Evolutionary conservation across 2,888 invertebrate genomes (phyloP), one percentile per base, ranked within the genome.

Genomic region (Perithous albicinctus): DNA sequence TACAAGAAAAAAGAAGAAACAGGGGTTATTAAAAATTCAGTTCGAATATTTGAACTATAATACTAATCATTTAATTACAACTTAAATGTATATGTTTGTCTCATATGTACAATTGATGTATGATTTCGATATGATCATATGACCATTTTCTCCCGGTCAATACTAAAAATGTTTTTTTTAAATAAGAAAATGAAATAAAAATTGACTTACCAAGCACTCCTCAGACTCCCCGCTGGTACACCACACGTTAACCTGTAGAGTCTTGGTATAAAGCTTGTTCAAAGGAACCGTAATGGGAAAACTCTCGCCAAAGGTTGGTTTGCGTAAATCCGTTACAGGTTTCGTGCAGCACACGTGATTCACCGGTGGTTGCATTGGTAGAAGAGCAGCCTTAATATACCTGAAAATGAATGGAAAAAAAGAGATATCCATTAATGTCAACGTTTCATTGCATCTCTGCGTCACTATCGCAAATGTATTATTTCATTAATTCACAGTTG

Each of bases 191-290:
- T n/a, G n/a, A n/a, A n/a, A n/a, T 20, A 23, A 29, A 75, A 38
- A 32, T 26, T 15, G 35, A 94, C 96, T 95, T 93, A 98, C 98
- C 95, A 98, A 95, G 92, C 98, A 98, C 93, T 97, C 97, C 87
- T 96, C 96, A 87, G 94, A 93, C 87, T 95, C 95, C n/a, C 94
- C 94, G 59, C 94, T 93, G 80, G 96, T 95, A 87, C 96, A 96
- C 93, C 97, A 97, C 43, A 98, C 96, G 90, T 97, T 97, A 82
- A 99, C 95, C 93, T 98, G 98, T 84, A 99, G 93, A 54, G 98
- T 98, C 93, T 98, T 98, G 41, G 97, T 96, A 78, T 96, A 96
- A 85, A 97, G 93, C 91, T 97, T 97, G 85, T 96, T 95, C 90
- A 96, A 93, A 88, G 96, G 95, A 90, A 97, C 95, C 89, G 95